Conservation (phyloP, 2,797 vertebrate species). For the Gymnoscopelus microlampas region DNA sequence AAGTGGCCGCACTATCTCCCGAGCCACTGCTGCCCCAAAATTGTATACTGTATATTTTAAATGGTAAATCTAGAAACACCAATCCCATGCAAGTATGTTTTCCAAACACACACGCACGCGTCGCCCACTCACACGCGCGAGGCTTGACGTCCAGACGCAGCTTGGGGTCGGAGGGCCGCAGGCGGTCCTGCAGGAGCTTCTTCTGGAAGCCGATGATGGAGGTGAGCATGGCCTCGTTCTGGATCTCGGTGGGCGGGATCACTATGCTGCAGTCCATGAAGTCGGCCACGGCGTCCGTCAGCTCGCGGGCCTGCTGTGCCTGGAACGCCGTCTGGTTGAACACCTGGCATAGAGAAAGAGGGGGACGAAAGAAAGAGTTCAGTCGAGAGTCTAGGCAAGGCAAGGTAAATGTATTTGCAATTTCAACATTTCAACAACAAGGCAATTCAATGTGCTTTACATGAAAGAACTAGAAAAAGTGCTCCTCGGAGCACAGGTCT, state of each 20-base stretch:
- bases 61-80: too few relatives aligned
- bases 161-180: slow-evolving; percentile 54
- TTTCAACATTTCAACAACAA: too few relatives aligned
- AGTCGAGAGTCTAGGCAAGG: too few relatives aligned
- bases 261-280: slow-evolving; percentile 95
- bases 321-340: slow-evolving; percentile 86
- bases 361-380: background rate
- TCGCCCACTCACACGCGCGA: slow-evolving; percentile 58
- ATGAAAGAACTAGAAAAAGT: too few relatives aligned
- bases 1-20: too few relatives aligned
- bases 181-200: slow-evolving; percentile 85
- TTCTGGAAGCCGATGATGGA: slow-evolving; percentile 88
- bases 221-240: slow-evolving; percentile 81
- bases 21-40: too few relatives aligned
- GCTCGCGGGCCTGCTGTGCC: slow-evolving; percentile 76
- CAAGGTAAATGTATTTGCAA: too few relatives aligned
- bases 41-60: too few relatives aligned
- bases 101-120: background rate
- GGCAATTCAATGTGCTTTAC: too few relatives aligned
- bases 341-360: slow-evolving; percentile 74
- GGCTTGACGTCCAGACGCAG: slow-evolving; percentile 56
- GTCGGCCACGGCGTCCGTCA: slow-evolving; percentile 78
- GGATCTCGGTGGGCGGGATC: slow-evolving; percentile 87
- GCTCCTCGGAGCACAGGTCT: too few relatives aligned
- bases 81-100: too few relatives aligned